These are phyloP conservation scores for Saguinus midas DNA, from an alignment of 2,113 vertebrate species.

Conservation along the genomic window DNA sequence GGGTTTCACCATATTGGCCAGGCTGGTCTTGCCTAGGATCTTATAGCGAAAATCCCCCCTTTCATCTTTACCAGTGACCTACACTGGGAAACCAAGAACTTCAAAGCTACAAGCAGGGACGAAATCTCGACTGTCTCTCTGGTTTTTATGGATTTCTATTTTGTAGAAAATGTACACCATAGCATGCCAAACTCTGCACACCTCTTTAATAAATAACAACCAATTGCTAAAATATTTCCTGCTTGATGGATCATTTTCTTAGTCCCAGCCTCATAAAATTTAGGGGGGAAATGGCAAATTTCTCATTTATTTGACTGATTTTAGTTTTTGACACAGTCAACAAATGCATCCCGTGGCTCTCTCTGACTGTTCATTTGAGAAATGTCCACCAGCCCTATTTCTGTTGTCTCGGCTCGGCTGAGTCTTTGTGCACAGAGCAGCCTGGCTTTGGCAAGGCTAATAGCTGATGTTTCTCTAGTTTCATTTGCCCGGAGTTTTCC, in stretches of 20 bases:
- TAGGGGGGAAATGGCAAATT: background rate
- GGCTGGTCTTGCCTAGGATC: background rate
- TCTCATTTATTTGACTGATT: slow-evolving; percentile 43
- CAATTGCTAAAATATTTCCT: background rate
- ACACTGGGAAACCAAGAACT: background rate
- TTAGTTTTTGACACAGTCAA: background rate
- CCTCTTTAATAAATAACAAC: slow-evolving; percentile 38
- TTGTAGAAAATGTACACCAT: background rate
- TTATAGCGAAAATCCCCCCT: background rate
- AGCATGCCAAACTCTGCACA: background rate
- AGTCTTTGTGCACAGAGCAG: background rate
- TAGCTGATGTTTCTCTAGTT: slow-evolving; percentile 46
- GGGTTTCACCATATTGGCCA: too few species aligned
- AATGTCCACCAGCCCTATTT: background rate
- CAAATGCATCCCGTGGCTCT: background rate
- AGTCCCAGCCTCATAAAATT: background rate
- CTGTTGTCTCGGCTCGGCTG: fast-evolving
- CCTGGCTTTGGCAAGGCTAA: background rate
- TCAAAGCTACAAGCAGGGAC: background rate
- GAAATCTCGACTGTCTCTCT: background rate
- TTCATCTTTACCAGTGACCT: background rate
- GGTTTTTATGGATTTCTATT: background rate
- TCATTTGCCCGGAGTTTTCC: slow-evolving; percentile 9
- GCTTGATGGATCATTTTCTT: background rate
- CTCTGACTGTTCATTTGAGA: background rate